phyloP scores from a whole-genome alignment of 2,888 invertebrate species.

The Drosophila buzzatii region DNA sequence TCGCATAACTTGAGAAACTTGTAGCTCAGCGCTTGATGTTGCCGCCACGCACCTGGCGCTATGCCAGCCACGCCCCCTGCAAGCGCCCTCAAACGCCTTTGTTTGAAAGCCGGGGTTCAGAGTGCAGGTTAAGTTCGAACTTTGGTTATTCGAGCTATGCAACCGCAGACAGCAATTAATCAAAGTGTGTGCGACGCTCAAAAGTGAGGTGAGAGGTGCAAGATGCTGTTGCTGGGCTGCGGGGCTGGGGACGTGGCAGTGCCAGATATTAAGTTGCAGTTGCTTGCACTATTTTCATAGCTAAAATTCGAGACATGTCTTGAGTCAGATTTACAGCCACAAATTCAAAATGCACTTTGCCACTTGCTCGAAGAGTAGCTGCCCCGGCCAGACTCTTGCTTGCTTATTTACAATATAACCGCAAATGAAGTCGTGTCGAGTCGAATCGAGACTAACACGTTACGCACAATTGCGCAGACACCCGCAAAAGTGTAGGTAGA shows the following conservation, averaged over 20 bases:
- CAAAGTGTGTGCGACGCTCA: slow-evolving; percentile 31
- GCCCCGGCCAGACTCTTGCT: background rate
- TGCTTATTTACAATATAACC: slow-evolving; percentile 55
- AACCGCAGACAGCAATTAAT: slow-evolving; percentile 63
- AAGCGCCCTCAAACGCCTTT: background rate
- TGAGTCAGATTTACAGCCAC: slow-evolving; percentile 27
- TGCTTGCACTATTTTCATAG: slow-evolving; percentile 14
- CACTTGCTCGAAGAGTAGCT: slow-evolving; percentile 10
- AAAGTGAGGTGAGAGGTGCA: background rate
- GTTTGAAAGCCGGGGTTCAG: background rate
- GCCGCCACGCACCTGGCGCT: slow-evolving; percentile 28
- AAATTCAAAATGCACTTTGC: slow-evolving; percentile 49
- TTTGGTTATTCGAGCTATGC: slow-evolving; percentile 36
- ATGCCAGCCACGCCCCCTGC: background rate
- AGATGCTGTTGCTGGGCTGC: background rate
- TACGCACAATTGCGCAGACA: slow-evolving; percentile 74
- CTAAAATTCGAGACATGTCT: slow-evolving; percentile 24
- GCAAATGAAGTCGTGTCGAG: slow-evolving; percentile 59
- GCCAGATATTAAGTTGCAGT: slow-evolving; percentile 17
- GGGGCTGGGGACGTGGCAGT: background rate
- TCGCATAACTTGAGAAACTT: slow-evolving; percentile 7
- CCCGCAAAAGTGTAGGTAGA: slow-evolving; percentile 12
- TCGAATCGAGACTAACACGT: slow-evolving; percentile 35
- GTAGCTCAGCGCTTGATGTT: slow-evolving; percentile 12
- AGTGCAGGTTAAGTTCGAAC: slow-evolving; percentile 19